Evolutionary conservation across 1,140 invertebrate genomes (phyloP), one percentile per base, ranked within the genome.

Genomic region (Neodiprion virginianus): DNA sequence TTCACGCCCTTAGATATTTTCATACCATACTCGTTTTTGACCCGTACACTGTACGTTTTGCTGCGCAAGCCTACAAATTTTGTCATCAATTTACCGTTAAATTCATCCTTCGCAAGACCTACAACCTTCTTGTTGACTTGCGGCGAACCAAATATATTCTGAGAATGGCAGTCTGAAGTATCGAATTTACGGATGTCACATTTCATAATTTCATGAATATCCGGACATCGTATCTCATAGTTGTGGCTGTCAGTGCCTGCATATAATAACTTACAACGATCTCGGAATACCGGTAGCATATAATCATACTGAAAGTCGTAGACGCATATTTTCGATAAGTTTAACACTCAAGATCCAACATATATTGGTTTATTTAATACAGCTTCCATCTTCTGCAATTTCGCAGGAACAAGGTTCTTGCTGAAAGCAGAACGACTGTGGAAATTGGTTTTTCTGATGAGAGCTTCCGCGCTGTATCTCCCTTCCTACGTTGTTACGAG

Each of bases 81-180:
- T 12, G 48, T 75, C 69, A 84, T 78, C n/a, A 82, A 75, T 70
- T 71, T 71, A 40, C 78, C 79, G 50, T 77, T 76, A 61, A 70
- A 68, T 75, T 82, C 79, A 80, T 83, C 72, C 12, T 68, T 91
- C 77, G 90, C 86, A 80, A 88, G 85, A 8, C 89, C 88, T 7
- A 88, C 28, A 7, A 88, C 83, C 76, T 91, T 90, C 79, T 89
- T 89, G 77, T 90, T 89, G 61, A 72, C 73, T 72, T 69, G 69
- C 12, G 79, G 79, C 10, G 83, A 83, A 61, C 7, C 53, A n/a
- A 12, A 9, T 17, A 17, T 4, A 5, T 73, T 67, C 10, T 47
- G 4, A 17, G 5, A 1, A n/a, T 77, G 74, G 68, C 78, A 83
- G 69, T 81, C 75, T 17, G 71, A 74, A 0, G 75, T 75, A 74